Base-by-base conservation (phyloP, 2,797 vertebrate species). In the Molossus alvarezi region DNA sequence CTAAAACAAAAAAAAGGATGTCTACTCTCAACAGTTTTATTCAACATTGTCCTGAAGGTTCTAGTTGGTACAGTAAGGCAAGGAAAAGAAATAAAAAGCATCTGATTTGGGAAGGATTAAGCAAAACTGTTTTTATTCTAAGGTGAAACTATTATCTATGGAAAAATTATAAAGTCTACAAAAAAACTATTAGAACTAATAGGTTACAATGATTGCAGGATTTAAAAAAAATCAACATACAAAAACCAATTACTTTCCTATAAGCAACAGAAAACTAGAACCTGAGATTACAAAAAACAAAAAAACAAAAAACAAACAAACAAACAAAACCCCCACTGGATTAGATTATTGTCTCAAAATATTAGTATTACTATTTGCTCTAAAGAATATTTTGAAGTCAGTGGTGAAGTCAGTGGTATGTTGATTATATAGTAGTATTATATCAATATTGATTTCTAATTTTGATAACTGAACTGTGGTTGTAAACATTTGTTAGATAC, bases 371-470 rank as follows among this genome's bases (percentile, higher is more conserved):
- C 17, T 55, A 37, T 85, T 92, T 80, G 0, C 17, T 48, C 41
- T 60, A 62, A 75, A 84, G 17, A 57, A 45, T 1, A 15, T 9
- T 91, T 79, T 82, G 48, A 82, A 29, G 58, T 9, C 67, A 67
- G n/a, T 53, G n/a, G 13, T 82, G 48, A 82, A 29, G 58, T 9
- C 67, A 33, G 33, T 64, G 18, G 5, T 82, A 75, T 48, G 20
- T 23, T 1, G 11, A 73, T 67, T 88, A 29, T 45, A 21, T 29
- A 79, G 23, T 58, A 65, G 4, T 10, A 57, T 27, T 88, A 23
- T 53, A 73, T 80, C 55, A 84, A 67, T 60, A 72, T 18, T 84
- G 58, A 84, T 88, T 91, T 84, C 71, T 64, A 15, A 83, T 72
- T 91, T 94, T 69, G 41, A 29, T 93, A 76, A 65, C 25, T 79